Evolutionary conservation across 1,140 invertebrate genomes (phyloP), one percentile per base, ranked within the genome.

Genomic region (Coptotermes formosanus): DNA sequence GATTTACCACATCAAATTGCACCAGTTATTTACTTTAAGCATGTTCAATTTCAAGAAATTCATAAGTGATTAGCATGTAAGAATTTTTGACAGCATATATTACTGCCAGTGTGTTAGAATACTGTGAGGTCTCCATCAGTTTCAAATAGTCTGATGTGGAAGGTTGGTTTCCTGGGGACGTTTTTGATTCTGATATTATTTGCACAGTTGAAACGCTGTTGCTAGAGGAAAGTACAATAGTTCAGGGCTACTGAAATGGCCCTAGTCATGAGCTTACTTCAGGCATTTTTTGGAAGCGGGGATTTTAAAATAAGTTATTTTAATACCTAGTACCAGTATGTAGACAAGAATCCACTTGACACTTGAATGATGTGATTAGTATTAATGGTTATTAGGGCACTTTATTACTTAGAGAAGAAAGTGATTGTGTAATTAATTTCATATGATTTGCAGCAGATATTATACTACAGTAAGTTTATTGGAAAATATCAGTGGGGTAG

Each of bases 181-280:
- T 30, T 25, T 75, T 30, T 75, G 25, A 75, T 25, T 75, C n/a
- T 14, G 64, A 30, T 75, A 30, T 30, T 3, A 75, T 75, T 30
- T 75, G n/a, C n/a, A 30, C 64, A 75, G 64, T 75, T 8, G 64
- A 30, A 75, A n/a, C 8, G 3, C 45, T 48, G 25, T 75, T n/a
- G n/a, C 8, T n/a, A 25, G 64, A 75, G 64, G 64, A 75, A 75
- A 75, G 64, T 75, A 75, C 64, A 75, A 75, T 75, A 75, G 30
- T 75, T 75, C 25, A 14, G 64, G 64, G 64, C n/a, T 75, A 14
- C n/a, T 30, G 25, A 23, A 75, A 16, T 30, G 64, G n/a, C 64
- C 64, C 64, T 14, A 75, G 64, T 75, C 64, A 75, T 75, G 64
- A 75, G 64, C 64, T 75, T 75, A 75, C 25, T 75, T 75, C 64